Conservation (phyloP, 2,888 invertebrate genomes). For the Sinotaia quadrata region DNA sequence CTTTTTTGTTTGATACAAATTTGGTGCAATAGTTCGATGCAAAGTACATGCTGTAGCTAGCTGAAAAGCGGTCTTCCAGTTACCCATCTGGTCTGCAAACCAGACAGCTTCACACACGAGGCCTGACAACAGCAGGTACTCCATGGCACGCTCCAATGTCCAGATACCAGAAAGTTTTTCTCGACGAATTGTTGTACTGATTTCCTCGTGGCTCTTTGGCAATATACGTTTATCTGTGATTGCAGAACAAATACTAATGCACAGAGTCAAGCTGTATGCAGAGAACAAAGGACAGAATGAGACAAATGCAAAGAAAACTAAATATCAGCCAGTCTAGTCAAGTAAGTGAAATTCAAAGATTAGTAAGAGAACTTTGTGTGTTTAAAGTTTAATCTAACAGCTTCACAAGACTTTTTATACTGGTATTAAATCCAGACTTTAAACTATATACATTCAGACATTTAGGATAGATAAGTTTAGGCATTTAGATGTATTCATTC, state of each 20-base stretch:
- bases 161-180: slow-evolving; percentile 60
- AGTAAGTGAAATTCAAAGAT: too few species aligned
- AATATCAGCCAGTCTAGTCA: too few species aligned
- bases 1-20: slow-evolving; percentile 44
- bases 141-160: slow-evolving; percentile 65
- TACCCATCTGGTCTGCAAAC: slow-evolving; percentile 69
- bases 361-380: too few species aligned
- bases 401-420: too few species aligned
- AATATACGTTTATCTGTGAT: slow-evolving; percentile 61
- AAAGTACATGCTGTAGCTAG: slow-evolving; percentile 57
- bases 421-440: too few species aligned
- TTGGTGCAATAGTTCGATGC: slow-evolving; percentile 53
- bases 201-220: slow-evolving; percentile 61
- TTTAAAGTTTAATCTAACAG: too few species aligned
- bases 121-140: slow-evolving; percentile 68
- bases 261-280: not conserved
- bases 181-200: slow-evolving; percentile 53
- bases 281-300: too few species aligned
- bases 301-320: too few species aligned
- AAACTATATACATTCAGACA: too few species aligned
- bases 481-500: too few species aligned
- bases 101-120: slow-evolving; percentile 68
- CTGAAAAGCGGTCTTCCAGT: slow-evolving; percentile 69
- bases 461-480: too few species aligned
- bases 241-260: too few species aligned